Evolutionary conservation across 2,888 invertebrate species (phyloP).

Genomic region (Melipona bicolor): DNA sequence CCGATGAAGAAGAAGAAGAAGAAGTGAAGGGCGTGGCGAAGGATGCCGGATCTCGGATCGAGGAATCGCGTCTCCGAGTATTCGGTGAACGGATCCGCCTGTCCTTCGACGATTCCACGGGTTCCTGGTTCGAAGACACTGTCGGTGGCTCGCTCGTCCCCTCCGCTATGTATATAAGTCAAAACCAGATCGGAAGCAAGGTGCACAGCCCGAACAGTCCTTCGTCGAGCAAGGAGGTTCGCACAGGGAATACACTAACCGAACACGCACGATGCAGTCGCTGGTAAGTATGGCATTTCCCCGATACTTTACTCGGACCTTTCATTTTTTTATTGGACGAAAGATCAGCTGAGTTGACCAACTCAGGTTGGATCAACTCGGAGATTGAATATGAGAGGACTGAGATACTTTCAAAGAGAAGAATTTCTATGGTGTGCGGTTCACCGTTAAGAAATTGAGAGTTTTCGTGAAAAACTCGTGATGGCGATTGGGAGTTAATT

Average conservation of each 20-base stretch:
- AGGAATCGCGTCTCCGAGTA: slow-evolving; percentile 54
- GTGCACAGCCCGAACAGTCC: slow-evolving; percentile 76
- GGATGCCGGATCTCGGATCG: slow-evolving; percentile 65
- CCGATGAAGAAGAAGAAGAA: slow-evolving; percentile 23
- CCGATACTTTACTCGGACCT: neutral
- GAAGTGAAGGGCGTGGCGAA: slow-evolving; percentile 51
- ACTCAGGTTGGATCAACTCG: neutral
- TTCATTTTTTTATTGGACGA: neutral
- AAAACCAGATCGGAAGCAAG: slow-evolving; percentile 74
- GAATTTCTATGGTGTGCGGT: neutral
- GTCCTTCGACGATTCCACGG: slow-evolving; percentile 71
- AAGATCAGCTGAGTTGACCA: too few relatives aligned
- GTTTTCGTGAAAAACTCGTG: neutral
- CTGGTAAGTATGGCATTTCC: slow-evolving; percentile 62
- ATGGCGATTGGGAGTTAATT: neutral
- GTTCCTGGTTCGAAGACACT: slow-evolving; percentile 74
- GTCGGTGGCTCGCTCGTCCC: slow-evolving; percentile 48
- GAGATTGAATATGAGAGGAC: neutral
- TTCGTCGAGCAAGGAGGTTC: slow-evolving; percentile 75
- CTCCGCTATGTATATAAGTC: slow-evolving; percentile 74
- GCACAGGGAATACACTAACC: slow-evolving; percentile 41
- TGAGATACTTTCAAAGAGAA: neutral
- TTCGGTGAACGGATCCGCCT: slow-evolving; percentile 67
- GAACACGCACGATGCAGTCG: slow-evolving; percentile 57
- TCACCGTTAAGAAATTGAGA: neutral